Evolutionary conservation across 2,888 invertebrate species (phyloP).

Genomic region (Fabriciana adippe): DNA sequence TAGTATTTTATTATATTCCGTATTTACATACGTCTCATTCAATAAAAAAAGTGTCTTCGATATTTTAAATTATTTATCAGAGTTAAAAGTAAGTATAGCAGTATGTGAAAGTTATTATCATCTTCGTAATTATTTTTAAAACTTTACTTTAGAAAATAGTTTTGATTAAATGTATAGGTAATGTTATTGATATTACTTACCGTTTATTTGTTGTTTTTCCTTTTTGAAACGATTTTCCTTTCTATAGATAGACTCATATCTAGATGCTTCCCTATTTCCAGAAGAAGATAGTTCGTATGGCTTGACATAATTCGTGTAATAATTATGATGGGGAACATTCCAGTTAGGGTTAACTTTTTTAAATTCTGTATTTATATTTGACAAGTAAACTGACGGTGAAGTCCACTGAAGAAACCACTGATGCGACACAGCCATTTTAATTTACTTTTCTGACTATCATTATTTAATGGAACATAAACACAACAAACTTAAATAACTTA

Average conservation of each 20-base stretch:
- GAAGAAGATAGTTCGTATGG: constrained; percentile 15
- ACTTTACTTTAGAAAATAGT: too few species aligned
- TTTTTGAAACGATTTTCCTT: constrained; percentile 15
- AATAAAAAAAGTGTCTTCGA: too few species aligned
- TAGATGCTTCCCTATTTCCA: constrained; percentile 5
- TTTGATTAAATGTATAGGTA: not conserved
- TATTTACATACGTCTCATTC: too few species aligned
- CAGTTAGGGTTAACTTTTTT: constrained; percentile 58
- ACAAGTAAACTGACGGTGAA: constrained; percentile 60
- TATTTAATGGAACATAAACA: not conserved
- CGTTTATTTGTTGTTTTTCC: constrained; percentile 21
- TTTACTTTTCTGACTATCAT: constrained; percentile 18
- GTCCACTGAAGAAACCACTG: constrained; percentile 80
- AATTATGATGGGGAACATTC: constrained; percentile 40
- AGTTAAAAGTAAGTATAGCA: too few species aligned
- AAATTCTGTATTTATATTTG: constrained; percentile 64
- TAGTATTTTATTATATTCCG: too few species aligned
- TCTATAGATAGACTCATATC: constrained; percentile 9
- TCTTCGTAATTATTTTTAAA: too few species aligned
- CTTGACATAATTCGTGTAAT: constrained; percentile 16
- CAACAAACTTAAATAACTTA: not conserved
- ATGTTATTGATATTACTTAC: constrained; percentile 19
- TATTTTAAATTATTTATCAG: too few species aligned
- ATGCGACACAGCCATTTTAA: constrained; percentile 71
- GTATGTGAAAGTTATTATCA: too few species aligned